Base-by-base conservation (phyloP, 2,888 invertebrate species). In the Bombylius major region DNA sequence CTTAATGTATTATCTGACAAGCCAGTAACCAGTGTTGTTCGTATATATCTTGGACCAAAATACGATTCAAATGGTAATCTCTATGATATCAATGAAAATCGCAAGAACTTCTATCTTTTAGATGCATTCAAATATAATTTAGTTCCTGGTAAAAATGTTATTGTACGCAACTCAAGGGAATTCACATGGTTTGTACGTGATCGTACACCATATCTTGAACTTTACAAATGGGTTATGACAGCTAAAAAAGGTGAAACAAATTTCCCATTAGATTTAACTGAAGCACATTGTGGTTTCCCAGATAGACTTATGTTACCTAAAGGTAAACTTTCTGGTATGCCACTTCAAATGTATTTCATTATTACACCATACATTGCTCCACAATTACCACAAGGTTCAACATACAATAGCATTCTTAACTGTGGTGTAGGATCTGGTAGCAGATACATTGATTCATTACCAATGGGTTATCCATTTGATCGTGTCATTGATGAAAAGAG, bases 391-490 rank as follows among this genome's bases (percentile, higher is more conserved):
- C 71, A 71, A 53, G 76, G 72, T 56, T 73, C 73, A 57, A 75
- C 75, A 61, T 78, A 75, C 59, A 77, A 79, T 59, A 63, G 75
- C 47, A 60, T 69, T n/a, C 77, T 77, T 67, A 74, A 76, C 53
- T 76, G 79, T 57, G 78, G 76, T 62, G 72, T 78, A 58, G 80
- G 79, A 62, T 76, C 76, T 66, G 81, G 78, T 69, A 69, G 79
- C 74, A 66, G 73, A 53, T 65, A 69, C 55, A 73, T 82, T 50
- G 86, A 87, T 69, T 78, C 76, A 61, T 78, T 79, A 69, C 79
- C 86, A 50, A 76, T 83, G 65, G 86, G 85, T 54, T 89, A 82
- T 78, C 89, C 89, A 59, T 79, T 89, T 67, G 87, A 89, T 68
- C 82, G 85, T 63, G 75, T 76, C 32, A 78, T 84, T 65, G 76